Percentiles rank a stretch among this genome's conserved stretches.
Evolutionary conservation across 2,888 invertebrate genomes (phyloP).

Genomic region (Plutella xylostella): DNA sequence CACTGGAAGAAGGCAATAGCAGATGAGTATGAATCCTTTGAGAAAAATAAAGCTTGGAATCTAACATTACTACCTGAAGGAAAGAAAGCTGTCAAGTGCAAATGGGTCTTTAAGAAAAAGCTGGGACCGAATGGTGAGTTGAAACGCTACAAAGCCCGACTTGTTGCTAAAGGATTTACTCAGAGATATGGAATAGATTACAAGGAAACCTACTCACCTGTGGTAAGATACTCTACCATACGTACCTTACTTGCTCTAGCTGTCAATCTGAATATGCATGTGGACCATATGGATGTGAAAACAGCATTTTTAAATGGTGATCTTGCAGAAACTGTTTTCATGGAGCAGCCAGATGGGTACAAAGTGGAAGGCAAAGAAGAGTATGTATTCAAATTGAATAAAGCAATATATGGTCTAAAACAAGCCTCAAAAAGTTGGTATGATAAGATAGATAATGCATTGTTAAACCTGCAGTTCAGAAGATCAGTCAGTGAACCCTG

Average conservation of each 20-base stretch:
- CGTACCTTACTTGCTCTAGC: neutral
- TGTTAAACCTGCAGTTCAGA: no score
- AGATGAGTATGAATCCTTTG: slow-evolving; percentile 7
- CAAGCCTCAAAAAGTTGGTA: neutral
- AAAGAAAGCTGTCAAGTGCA: slow-evolving; percentile 6
- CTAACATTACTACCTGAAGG: neutral
- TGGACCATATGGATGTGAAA: slow-evolving; percentile 6
- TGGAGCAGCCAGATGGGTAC: slow-evolving; percentile 5
- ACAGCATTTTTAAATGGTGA: slow-evolving; percentile 7
- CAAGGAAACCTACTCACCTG: slow-evolving; percentile 5
- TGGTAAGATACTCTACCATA: slow-evolving; percentile 2
- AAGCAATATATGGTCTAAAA: no score
- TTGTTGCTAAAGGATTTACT: slow-evolving; percentile 9
- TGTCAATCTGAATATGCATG: neutral
- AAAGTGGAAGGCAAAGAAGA: no score
- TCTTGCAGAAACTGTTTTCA: slow-evolving; percentile 1
- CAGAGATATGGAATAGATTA: slow-evolving; percentile 6
- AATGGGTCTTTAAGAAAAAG: slow-evolving; percentile 9
- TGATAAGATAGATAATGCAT: neutral
- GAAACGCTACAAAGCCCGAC: slow-evolving; percentile 6
- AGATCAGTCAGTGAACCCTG: slow-evolving; percentile 4
- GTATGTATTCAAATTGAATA: no score
- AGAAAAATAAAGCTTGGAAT: slow-evolving; percentile 1
- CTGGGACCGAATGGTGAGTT: slow-evolving; percentile 3
- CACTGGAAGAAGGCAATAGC: slow-evolving; percentile 3